Percentiles rank a stretch among this genome's conserved stretches.
phyloP scores from a whole-genome alignment of 2,888 invertebrate species.

The Sphaerophoria rueppellii region DNA sequence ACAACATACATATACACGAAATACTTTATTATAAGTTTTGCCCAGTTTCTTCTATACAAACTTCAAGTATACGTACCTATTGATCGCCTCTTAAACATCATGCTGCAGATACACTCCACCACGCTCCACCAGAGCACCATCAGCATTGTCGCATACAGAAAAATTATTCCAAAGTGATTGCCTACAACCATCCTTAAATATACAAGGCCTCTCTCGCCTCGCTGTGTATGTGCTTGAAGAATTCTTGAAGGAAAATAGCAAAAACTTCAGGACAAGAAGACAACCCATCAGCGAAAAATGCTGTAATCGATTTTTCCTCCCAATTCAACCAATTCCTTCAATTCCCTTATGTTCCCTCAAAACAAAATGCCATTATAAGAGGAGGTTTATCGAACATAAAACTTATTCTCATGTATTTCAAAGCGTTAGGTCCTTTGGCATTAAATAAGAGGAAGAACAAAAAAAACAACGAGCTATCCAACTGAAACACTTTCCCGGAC shows the following conservation, averaged over 20 bases:
- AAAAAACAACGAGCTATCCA: conserved; percentile 14
- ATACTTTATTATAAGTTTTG: background rate
- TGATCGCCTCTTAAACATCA: conserved; percentile 27
- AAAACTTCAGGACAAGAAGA: conserved; percentile 16
- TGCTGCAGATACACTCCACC: conserved; percentile 26
- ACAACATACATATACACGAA: background rate
- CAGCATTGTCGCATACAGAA: conserved; percentile 17
- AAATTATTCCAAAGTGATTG: conserved; percentile 39
- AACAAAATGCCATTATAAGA: conserved; percentile 28
- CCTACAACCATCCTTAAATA: conserved; percentile 39
- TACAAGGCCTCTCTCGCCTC: background rate
- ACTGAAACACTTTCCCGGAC: conserved; percentile 51
- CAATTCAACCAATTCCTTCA: conserved; percentile 9
- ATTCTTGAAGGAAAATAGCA: conserved; percentile 42
- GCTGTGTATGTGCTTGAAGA: conserved; percentile 5
- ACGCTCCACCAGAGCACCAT: background rate
- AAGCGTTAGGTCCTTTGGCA: conserved; percentile 53
- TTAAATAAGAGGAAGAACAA: conserved; percentile 15
- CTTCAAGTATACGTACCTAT: background rate
- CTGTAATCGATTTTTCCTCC: conserved; percentile 42
- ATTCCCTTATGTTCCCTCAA: background rate
- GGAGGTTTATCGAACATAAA: conserved; percentile 59
- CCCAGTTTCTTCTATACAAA: conserved; percentile 17
- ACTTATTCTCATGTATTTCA: conserved; percentile 47
- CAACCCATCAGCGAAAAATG: conserved; percentile 38